phyloP scores from a whole-genome alignment of 2,113 vertebrate species.

The Eulemur rufifrons region DNA sequence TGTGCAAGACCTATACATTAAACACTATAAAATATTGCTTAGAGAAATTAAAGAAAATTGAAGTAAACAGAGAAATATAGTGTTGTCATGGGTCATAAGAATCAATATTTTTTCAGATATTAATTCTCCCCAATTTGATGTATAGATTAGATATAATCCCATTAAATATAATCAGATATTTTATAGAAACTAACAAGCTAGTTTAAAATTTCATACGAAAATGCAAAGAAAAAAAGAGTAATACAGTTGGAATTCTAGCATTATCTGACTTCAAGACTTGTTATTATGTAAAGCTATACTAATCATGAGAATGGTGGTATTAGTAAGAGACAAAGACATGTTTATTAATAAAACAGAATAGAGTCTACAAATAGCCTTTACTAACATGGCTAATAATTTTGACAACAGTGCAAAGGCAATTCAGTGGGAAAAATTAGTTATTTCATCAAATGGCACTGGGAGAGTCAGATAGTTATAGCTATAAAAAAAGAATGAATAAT shows the following conservation, averaged over 20 bases:
- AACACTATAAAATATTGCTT: neutral
- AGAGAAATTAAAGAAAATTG: neutral
- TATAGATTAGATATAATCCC: neutral
- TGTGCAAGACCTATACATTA: neutral
- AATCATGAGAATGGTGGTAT: neutral
- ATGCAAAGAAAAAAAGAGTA: neutral
- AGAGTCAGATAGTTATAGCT: neutral
- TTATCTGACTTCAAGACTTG: neutral
- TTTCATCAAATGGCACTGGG: neutral
- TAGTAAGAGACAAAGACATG: neutral
- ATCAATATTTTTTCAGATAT: neutral
- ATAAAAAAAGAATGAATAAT: neutral
- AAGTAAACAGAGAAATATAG: neutral
- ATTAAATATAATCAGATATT: neutral
- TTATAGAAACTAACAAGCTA: neutral
- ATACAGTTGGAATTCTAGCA: neutral
- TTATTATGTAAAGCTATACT: neutral
- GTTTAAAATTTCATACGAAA: neutral
- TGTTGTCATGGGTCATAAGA: neutral
- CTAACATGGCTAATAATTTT: neutral
- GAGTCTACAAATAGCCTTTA: neutral
- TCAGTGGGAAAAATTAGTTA: neutral
- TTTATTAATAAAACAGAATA: neutral
- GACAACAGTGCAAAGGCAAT: neutral
- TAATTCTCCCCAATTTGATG: neutral